Percentiles rank a stretch among this genome's conserved stretches.
These are phyloP conservation scores for Meteorus sp. DNA, from an alignment of 1,140 invertebrate species.

Conservation along the genomic window DNA sequence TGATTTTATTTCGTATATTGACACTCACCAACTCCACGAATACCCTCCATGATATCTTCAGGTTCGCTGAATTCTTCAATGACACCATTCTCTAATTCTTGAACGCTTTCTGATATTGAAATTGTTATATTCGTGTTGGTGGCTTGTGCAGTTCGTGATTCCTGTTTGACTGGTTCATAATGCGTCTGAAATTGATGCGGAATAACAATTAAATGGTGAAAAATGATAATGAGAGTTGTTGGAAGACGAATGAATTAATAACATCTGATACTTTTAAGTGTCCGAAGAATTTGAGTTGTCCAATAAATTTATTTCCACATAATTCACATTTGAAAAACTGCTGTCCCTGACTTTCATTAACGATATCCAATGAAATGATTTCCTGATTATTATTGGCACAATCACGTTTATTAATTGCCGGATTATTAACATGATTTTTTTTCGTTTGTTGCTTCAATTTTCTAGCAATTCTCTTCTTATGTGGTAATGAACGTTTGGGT, in stretches of 20 bases:
- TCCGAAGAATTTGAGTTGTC: conserved; percentile 78
- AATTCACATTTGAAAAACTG: conserved; percentile 67
- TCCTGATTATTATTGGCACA: conserved; percentile 6
- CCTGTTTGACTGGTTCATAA: conserved; percentile 69
- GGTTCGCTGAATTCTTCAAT: conserved; percentile 77
- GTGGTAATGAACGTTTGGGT: conserved; percentile 59
- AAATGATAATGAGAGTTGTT: neutral
- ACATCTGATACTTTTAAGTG: conserved; percentile 66
- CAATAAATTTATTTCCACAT: conserved; percentile 65
- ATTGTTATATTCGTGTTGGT: conserved; percentile 47
- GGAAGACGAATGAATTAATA: no score
- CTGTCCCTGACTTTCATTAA: conserved; percentile 28
- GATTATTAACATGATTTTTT: conserved; percentile 30
- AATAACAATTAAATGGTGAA: conserved; percentile 6
- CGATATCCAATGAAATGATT: conserved; percentile 9
- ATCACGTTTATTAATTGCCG: conserved; percentile 22
- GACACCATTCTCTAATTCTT: conserved; percentile 43
- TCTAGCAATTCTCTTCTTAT: conserved; percentile 63
- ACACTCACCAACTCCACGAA: conserved; percentile 66
- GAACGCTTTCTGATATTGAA: conserved; percentile 40
- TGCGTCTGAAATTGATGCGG: conserved; percentile 58
- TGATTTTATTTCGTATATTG: neutral
- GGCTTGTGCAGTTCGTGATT: conserved; percentile 50
- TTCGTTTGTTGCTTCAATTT: conserved; percentile 59
- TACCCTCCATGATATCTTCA: conserved; percentile 82